Evolutionary conservation across 1,140 invertebrate species (phyloP), one percentile per base, ranked within the genome.

Genomic region (Lucilia sericata): DNA sequence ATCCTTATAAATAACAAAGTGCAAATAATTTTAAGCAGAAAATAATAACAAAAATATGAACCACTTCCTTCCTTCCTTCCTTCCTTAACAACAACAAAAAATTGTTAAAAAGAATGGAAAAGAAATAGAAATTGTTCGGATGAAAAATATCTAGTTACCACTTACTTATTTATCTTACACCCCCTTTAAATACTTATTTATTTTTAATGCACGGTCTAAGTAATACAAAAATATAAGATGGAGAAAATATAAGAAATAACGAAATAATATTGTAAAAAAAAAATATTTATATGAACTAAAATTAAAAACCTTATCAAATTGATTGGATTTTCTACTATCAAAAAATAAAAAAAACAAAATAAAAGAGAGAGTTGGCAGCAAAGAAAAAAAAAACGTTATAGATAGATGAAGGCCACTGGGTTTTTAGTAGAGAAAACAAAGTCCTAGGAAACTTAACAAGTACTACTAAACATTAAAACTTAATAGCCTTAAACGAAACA

Each of bases 231-330:
- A 60, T 7, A 60, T 3, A 60, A 30, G 25, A 30, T 30, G 25
- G 25, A 60, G 51, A 60, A 60, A 60, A 14, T n/a, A 17, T 60
- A 60, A n/a, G 55, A 60, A 60, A 70, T 19, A 65, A 5, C 60
- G n/a, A 65, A 2, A 30, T 30, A 30, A 30, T 30, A 30, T 30
- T 30, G 3, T 1, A 60, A n/a, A n/a, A 17, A 60, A 60, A 60
- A 17, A 17, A 60, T n/a, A 2, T 14, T n/a, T n/a, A 70, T 21
- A 80, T 80, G 76, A 80, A 80, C 7, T 19, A 51, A 80, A 80
- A 80, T 80, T 80, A 80, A 80, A 80, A 80, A 25, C 76, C 76
- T 80, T 80, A 80, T 80, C 76, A 49, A 80, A 80, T 80, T 80
- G 76, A 80, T 80, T 80, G 76, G 76, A 80, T 80, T 80, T 76